Evolutionary conservation across 1,140 invertebrate genomes (phyloP).

Genomic region (Heliconius congener): DNA sequence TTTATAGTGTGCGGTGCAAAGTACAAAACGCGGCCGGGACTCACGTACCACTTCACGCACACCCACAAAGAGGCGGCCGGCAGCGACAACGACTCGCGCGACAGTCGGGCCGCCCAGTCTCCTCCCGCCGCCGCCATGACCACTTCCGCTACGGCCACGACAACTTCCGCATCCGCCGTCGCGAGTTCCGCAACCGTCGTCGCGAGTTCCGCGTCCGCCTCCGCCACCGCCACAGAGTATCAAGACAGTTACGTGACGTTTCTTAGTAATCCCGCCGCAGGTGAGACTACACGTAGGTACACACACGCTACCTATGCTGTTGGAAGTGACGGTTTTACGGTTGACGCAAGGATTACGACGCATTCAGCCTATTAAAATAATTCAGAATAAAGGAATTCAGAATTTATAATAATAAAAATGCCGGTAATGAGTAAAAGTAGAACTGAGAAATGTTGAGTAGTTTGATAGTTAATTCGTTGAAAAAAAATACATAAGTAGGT

Average conservation of each 20-base stretch:
- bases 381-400: background rate
- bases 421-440: no score
- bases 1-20: slow-evolving; percentile 94
- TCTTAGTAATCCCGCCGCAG: slow-evolving; percentile 83
- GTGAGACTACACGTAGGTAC: slow-evolving; percentile 39
- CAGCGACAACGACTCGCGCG: slow-evolving; percentile 68
- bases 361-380: background rate
- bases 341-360: slow-evolving; percentile 3
- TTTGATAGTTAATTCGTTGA: background rate
- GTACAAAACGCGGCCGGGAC: slow-evolving; percentile 97
- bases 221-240: slow-evolving; percentile 80
- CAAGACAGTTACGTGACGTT: slow-evolving; percentile 88
- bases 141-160: slow-evolving; percentile 35
- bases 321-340: background rate
- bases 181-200: slow-evolving; percentile 38
- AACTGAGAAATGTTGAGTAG: background rate
- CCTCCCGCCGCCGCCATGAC: slow-evolving; percentile 38
- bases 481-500: background rate
- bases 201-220: slow-evolving; percentile 37
- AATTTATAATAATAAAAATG: background rate
- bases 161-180: background rate
- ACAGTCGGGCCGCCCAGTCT: slow-evolving; percentile 59
- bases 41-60: slow-evolving; percentile 98
- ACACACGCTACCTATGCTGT: slow-evolving; percentile 10
- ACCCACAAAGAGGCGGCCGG: slow-evolving; percentile 90